phyloP scores from a whole-genome alignment of 2,113 vertebrate genomes.

The Todiramphus chloris region DNA sequence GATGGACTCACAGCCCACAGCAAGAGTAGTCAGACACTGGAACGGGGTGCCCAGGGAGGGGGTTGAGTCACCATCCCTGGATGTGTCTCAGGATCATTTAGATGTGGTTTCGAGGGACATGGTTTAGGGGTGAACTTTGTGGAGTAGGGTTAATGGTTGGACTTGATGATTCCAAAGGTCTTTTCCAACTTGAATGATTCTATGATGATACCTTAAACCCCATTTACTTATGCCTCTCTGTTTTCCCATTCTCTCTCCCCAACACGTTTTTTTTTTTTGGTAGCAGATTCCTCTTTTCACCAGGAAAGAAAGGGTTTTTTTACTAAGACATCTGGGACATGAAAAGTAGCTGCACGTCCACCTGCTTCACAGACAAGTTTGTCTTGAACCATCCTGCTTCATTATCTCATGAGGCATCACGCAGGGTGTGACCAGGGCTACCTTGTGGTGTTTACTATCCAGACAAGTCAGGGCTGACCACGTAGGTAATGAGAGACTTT shows the following conservation, averaged over 20 bases:
- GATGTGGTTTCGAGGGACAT: no score
- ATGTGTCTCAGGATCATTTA: no score
- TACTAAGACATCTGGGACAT: background rate
- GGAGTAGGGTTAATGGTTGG: no score
- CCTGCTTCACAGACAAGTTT: background rate
- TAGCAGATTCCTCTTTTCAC: background rate
- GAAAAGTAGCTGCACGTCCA: background rate
- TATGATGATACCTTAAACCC: background rate
- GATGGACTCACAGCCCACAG: no score
- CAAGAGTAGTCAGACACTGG: no score
- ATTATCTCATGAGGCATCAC: background rate
- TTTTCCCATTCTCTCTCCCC: background rate
- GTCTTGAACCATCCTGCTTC: background rate
- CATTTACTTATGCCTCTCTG: background rate
- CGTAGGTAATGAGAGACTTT: background rate
- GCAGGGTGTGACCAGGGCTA: background rate
- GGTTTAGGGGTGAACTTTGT: no score
- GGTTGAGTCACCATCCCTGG: no score
- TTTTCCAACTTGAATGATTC: no score
- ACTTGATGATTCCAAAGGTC: no score
- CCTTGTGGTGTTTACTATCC: background rate
- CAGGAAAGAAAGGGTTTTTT: background rate
- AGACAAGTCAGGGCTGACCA: background rate
- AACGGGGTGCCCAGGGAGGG: no score
- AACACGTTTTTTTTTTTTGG: background rate